Evolutionary conservation across 2,113 vertebrate genomes (phyloP).

Genomic region (Heterotis niloticus): DNA sequence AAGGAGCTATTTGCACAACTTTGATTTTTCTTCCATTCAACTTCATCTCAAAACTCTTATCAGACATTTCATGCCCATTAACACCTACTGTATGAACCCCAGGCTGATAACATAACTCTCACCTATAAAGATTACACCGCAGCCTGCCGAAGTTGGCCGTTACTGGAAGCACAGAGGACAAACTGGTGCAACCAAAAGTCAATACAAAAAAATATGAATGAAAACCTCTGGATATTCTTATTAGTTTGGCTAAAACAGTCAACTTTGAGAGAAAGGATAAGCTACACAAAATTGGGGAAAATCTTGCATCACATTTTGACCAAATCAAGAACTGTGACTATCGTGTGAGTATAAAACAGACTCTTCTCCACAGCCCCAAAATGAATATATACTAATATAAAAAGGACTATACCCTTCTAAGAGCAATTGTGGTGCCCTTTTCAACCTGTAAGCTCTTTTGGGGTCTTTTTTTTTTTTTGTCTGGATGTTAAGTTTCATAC

Average conservation of each 20-base stretch:
- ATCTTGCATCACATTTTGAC: background rate
- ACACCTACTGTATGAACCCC: slow-evolving; percentile 57
- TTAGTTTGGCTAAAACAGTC: background rate
- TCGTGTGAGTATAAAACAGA: no score
- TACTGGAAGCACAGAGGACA: slow-evolving; percentile 30
- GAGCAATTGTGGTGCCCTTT: no score
- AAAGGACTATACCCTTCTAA: no score
- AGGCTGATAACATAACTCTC: slow-evolving; percentile 44
- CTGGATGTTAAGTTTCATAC: no score
- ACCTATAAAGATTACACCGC: slow-evolving; percentile 8
- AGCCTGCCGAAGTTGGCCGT: background rate
- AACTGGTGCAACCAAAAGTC: background rate
- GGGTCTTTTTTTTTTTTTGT: no score
- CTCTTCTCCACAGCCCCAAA: no score
- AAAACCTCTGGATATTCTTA: background rate
- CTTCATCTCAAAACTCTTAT: slow-evolving; percentile 56
- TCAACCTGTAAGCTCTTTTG: no score
- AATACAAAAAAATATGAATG: no score
- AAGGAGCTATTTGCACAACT: slow-evolving; percentile 53
- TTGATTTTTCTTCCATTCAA: slow-evolving; percentile 37
- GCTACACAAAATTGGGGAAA: background rate
- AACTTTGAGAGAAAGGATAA: background rate
- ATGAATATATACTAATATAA: no score
- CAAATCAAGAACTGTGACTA: background rate
- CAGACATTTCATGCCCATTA: slow-evolving; percentile 56